Percentiles rank a stretch among this genome's conserved stretches.
These are phyloP conservation scores for Salvelinus namaycush DNA, from an alignment of 2,113 vertebrate genomes.

Conservation along the genomic window DNA sequence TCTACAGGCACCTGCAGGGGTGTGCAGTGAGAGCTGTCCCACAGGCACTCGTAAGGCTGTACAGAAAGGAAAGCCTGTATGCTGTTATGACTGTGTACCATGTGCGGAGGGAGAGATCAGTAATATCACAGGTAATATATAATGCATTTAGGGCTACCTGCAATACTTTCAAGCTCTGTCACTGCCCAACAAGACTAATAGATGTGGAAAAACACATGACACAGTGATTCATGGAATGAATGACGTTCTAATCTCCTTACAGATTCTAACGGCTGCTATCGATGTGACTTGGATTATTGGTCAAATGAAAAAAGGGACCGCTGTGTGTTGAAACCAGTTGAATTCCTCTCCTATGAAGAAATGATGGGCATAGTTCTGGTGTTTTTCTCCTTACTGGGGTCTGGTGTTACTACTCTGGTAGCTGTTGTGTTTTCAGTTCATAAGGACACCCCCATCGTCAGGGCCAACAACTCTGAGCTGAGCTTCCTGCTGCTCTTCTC, in stretches of 20 bases:
- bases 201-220: neutral
- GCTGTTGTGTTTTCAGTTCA: constrained; percentile 42
- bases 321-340: neutral
- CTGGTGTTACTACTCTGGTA: constrained; percentile 10
- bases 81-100: constrained; percentile 39
- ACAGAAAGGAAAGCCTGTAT: constrained; percentile 47
- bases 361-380: constrained; percentile 44
- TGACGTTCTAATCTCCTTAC: neutral
- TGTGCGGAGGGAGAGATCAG: constrained; percentile 57
- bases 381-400: constrained; percentile 15
- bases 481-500: constrained; percentile 65
- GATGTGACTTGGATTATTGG: neutral
- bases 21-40: constrained; percentile 52
- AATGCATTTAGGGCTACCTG: neutral
- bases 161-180: neutral
- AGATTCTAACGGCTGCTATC: neutral
- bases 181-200: neutral
- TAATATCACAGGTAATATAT: constrained; percentile 41
- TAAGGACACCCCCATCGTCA: constrained; percentile 53
- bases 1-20: constrained; percentile 19
- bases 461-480: constrained; percentile 58
- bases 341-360: constrained; percentile 53
- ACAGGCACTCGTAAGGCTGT: constrained; percentile 47
- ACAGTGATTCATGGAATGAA: neutral
- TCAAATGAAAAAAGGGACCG: neutral